phyloP scores from a whole-genome alignment of 2,113 vertebrate species.

The Pteronura brasiliensis region DNA sequence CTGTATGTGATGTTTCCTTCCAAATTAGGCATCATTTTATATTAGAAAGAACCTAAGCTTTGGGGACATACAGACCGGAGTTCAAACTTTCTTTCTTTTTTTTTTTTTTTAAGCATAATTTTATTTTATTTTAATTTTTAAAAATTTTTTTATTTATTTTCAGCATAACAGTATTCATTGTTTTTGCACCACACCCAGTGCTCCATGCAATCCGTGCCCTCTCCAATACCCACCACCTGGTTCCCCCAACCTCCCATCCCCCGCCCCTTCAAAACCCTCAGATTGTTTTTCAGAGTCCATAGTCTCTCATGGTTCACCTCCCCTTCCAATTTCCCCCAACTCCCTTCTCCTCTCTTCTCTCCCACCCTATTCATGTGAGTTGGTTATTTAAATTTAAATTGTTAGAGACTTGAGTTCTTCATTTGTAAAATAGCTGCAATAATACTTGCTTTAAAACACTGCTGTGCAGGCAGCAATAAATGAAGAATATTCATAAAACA shows the following conservation, averaged over 20 bases:
- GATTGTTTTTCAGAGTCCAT: too few relatives aligned
- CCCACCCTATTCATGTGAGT: not conserved
- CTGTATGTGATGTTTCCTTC: not conserved
- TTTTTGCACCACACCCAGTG: too few relatives aligned
- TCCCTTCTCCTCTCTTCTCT: not conserved
- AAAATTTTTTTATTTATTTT: too few relatives aligned
- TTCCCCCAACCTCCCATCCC: too few relatives aligned
- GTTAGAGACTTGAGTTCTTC: constrained; percentile 12
- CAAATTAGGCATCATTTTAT: not conserved
- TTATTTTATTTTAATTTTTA: too few relatives aligned
- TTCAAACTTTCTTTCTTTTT: not conserved
- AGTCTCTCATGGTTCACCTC: too few relatives aligned
- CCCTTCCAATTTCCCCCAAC: too few relatives aligned
- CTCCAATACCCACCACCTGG: too few relatives aligned
- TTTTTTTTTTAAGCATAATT: too few relatives aligned
- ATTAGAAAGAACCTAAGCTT: not conserved
- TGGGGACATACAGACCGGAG: not conserved
- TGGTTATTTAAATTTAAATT: not conserved
- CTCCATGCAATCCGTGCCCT: too few relatives aligned
- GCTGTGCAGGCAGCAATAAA: not conserved
- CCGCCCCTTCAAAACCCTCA: too few relatives aligned
- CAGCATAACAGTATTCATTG: too few relatives aligned
- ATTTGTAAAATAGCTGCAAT: not conserved
- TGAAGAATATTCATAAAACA: not conserved
- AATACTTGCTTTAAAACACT: not conserved